These are phyloP conservation scores for Sternarchorhynchus goeldii DNA, from an alignment of 2,797 vertebrate species.

Conservation along the genomic window DNA sequence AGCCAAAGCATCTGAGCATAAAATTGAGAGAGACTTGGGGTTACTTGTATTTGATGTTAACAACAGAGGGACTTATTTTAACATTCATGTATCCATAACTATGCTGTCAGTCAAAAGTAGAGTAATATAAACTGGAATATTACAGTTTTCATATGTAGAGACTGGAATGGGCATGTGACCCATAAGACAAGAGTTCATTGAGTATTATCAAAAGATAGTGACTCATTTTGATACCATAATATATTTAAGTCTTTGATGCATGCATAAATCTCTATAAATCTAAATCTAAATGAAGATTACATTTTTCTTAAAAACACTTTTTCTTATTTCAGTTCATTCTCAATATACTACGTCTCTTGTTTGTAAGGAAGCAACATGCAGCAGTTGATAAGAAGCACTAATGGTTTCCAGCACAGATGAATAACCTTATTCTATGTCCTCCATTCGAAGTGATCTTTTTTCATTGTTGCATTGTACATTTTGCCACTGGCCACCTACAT, in stretches of 20 bases:
- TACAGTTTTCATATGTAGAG: neutral
- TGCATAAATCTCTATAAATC: too few relatives aligned
- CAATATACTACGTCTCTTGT: neutral
- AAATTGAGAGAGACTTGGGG: conserved; percentile 46
- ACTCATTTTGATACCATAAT: conserved; percentile 8
- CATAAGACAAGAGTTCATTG: neutral
- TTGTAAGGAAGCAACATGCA: neutral
- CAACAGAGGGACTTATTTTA: conserved; percentile 45
- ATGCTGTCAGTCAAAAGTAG: conserved; percentile 21
- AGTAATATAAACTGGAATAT: conserved; percentile 15
- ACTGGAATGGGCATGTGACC: neutral
- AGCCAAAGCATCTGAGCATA: conserved; percentile 40
- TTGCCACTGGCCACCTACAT: conserved; percentile 24
- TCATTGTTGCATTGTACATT: conserved; percentile 2
- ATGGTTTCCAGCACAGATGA: neutral
- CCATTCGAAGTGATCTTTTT: conserved; percentile 4
- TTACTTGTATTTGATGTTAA: conserved; percentile 46
- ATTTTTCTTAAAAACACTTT: neutral
- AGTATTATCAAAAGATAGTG: conserved; percentile 1
- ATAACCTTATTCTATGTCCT: conserved; percentile 13
- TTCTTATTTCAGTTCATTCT: neutral
- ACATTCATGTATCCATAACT: conserved; percentile 37
- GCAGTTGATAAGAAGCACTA: conserved; percentile 7
- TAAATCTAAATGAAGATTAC: neutral
- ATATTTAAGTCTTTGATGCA: neutral